These are phyloP conservation scores for Spialia ferax DNA, from an alignment of 2,888 invertebrate genomes.

Conservation along the genomic window DNA sequence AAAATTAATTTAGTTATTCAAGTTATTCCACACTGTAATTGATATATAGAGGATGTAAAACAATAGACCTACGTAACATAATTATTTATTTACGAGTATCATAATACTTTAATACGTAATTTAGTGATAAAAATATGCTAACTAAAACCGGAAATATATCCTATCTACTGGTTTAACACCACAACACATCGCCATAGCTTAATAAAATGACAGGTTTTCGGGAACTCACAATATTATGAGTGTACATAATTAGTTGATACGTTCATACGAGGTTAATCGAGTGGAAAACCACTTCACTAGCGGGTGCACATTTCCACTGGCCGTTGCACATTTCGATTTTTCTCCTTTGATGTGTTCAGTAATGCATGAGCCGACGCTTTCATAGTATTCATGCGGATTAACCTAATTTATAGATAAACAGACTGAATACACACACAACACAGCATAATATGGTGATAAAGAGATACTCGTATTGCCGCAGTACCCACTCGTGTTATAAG, in stretches of 20 bases:
- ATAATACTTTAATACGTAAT: too few species aligned
- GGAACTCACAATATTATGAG: constrained; percentile 12
- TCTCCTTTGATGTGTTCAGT: constrained; percentile 86
- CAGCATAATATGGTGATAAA: not conserved
- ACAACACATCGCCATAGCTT: not conserved
- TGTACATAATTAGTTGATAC: constrained; percentile 72
- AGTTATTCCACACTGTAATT: not conserved
- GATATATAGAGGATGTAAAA: not conserved
- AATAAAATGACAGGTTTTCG: constrained; percentile 2
- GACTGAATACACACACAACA: constrained; percentile 22
- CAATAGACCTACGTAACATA: too few species aligned
- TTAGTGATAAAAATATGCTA: too few species aligned
- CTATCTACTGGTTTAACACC: too few species aligned
- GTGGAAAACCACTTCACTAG: constrained; percentile 81
- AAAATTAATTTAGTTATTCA: not conserved
- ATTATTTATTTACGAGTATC: too few species aligned
- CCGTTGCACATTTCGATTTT: constrained; percentile 84
- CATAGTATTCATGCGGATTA: constrained; percentile 49
- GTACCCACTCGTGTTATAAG: not conserved
- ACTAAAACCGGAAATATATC: too few species aligned
- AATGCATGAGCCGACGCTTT: constrained; percentile 76
- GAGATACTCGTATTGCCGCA: not conserved
- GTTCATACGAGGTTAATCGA: constrained; percentile 76
- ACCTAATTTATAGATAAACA: constrained; percentile 49
- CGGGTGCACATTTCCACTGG: constrained; percentile 76